phyloP scores from a whole-genome alignment of 2,797 vertebrate species.

The Sitta carolinensis region DNA sequence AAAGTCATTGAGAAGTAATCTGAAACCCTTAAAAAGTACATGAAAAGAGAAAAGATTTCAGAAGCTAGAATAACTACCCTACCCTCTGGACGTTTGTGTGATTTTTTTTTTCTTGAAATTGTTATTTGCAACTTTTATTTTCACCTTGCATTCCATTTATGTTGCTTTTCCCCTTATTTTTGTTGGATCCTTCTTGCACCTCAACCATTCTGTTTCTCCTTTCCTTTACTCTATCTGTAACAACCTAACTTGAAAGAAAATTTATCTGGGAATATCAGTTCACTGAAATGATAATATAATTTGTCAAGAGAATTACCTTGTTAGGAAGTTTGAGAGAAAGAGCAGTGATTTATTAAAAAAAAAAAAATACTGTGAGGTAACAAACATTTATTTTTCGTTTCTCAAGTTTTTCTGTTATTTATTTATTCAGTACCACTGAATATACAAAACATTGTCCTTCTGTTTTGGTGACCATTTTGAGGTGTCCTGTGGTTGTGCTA shows the following conservation, averaged over 20 bases:
- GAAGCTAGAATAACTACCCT: not conserved
- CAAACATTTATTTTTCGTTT: not conserved
- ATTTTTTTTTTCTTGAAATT: not conserved
- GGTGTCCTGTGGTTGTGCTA: fast-evolving
- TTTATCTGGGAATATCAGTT: not conserved
- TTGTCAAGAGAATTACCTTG: not conserved
- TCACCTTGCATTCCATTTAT: not conserved
- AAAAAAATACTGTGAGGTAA: not conserved
- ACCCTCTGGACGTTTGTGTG: not conserved
- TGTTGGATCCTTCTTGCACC: not conserved
- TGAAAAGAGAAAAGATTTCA: not conserved
- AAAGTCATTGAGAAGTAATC: not conserved
- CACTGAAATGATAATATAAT: not conserved
- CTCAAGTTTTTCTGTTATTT: not conserved
- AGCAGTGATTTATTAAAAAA: not conserved
- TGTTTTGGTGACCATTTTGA: not conserved
- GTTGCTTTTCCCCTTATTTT: not conserved
- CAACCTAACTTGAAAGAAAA: not conserved
- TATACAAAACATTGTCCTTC: not conserved
- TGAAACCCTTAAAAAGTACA: not conserved
- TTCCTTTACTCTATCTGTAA: not conserved
- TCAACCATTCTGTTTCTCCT: not conserved
- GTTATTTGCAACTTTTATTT: not conserved
- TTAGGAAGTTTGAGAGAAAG: not conserved
- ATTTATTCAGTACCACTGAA: not conserved